Evolutionary conservation across 2,888 invertebrate genomes (phyloP).

Genomic region (Gandaritis pyraliata): DNA sequence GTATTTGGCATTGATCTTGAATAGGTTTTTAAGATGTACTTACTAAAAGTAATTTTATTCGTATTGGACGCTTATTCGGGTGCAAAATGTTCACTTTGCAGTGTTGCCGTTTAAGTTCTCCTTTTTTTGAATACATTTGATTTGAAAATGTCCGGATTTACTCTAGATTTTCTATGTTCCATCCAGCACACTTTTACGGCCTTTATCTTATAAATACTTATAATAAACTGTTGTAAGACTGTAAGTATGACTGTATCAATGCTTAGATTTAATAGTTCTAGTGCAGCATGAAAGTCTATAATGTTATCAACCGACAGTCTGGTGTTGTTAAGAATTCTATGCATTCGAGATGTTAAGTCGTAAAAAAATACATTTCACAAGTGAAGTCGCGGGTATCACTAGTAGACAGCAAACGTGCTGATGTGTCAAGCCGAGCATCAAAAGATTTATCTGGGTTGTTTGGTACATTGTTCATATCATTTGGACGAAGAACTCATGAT

Average conservation of each 20-base stretch:
- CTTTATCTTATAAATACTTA: background rate
- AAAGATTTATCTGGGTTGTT: conserved; percentile 19
- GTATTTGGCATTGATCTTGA: no score
- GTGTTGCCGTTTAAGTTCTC: no score
- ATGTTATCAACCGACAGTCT: no score
- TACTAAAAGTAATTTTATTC: no score
- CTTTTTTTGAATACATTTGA: no score
- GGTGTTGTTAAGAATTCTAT: no score
- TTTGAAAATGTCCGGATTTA: background rate
- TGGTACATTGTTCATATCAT: conserved; percentile 3
- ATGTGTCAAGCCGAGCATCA: conserved; percentile 25
- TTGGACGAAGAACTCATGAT: conserved; percentile 3
- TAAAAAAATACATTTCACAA: background rate
- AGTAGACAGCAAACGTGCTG: conserved; percentile 21
- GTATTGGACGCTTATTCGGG: no score
- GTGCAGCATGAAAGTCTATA: no score
- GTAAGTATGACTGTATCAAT: background rate
- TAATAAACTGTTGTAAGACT: background rate
- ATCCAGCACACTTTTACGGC: background rate
- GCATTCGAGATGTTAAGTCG: no score
- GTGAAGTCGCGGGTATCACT: background rate
- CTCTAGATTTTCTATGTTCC: background rate
- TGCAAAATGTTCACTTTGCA: no score
- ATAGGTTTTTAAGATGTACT: no score
- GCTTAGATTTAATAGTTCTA: no score